A percentile compares a stretch with the other conserved stretches of the same genome.
These are phyloP conservation scores for Smittia sp. DNA, from an alignment of 2,888 invertebrate species.

Conservation along the genomic window DNA sequence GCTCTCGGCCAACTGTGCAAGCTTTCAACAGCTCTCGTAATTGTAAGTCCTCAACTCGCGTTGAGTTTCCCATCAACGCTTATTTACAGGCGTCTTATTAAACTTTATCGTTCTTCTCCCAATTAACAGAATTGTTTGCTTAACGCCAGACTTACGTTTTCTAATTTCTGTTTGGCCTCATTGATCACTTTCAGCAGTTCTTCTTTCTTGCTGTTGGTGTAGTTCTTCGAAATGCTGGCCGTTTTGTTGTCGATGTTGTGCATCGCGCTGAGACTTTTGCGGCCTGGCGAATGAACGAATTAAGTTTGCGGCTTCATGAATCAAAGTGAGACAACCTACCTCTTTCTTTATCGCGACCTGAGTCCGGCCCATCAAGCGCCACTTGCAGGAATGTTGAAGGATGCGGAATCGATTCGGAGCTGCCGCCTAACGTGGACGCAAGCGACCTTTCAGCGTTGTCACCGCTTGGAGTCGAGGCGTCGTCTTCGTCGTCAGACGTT, in stretches of 20 bases:
- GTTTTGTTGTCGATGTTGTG: conserved; percentile 52
- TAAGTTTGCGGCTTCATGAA: not conserved
- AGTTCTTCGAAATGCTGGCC: conserved; percentile 51
- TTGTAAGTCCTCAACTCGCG: too few species aligned
- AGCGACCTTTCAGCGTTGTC: conserved; percentile 72
- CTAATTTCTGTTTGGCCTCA: conserved; percentile 80
- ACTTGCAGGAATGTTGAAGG: conserved; percentile 51
- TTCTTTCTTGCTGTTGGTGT: conserved; percentile 58
- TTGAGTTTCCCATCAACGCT: too few species aligned
- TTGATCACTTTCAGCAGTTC: conserved; percentile 78
- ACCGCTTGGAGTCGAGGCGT: conserved; percentile 74
- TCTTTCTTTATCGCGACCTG: conserved; percentile 49
- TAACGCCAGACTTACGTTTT: conserved; percentile 70
- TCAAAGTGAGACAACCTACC: conserved; percentile 46
- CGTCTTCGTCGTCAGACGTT: conserved; percentile 75
- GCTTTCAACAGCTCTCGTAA: too few species aligned
- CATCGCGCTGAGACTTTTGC: conserved; percentile 66
- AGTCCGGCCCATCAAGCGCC: conserved; percentile 52
- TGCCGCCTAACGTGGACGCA: conserved; percentile 67
- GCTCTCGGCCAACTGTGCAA: too few species aligned
- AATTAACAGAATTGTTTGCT: not conserved
- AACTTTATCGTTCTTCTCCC: too few species aligned
- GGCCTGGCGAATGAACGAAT: conserved; percentile 48
- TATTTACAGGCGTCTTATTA: conserved; percentile 44
- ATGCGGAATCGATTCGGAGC: conserved; percentile 61